A percentile compares a stretch with the other conserved stretches of the same genome.
Evolutionary conservation across 2,113 vertebrate genomes (phyloP).

Genomic region (Aspidoscelis tigris): DNA sequence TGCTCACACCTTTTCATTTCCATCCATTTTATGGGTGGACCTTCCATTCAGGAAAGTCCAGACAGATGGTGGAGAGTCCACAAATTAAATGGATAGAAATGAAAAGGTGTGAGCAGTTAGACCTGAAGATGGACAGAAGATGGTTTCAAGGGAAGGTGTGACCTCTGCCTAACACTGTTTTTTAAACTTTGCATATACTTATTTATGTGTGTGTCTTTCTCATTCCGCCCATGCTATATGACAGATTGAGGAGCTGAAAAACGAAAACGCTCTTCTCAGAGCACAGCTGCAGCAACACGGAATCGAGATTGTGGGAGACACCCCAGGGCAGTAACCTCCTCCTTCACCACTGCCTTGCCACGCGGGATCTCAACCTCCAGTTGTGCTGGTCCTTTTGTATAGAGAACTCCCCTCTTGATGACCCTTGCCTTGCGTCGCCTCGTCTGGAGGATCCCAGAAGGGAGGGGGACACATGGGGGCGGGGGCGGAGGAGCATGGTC

Average conservation of each 20-base stretch:
- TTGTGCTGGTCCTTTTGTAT: slow-evolving; percentile 62
- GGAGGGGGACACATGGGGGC: background rate
- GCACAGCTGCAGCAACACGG: slow-evolving; percentile 87
- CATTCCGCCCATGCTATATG: background rate
- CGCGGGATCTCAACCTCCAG: slow-evolving; percentile 20
- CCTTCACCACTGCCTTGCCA: background rate
- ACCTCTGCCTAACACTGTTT: background rate
- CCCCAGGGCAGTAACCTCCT: slow-evolving; percentile 74
- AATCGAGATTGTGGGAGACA: slow-evolving; percentile 82
- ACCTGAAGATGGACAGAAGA: no score
- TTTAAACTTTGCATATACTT: background rate
- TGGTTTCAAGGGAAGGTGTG: no score
- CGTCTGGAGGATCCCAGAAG: background rate
- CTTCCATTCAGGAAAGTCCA: no score
- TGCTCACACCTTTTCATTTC: no score
- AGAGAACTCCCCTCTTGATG: slow-evolving; percentile 48
- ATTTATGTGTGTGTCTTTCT: background rate
- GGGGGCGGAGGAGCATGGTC: background rate
- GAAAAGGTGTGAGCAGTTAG: no score
- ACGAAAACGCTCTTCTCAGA: slow-evolving; percentile 84
- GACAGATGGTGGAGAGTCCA: no score
- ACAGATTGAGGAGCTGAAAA: slow-evolving; percentile 90
- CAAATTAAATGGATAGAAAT: no score
- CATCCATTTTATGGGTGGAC: no score
- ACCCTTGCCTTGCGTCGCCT: background rate